These are phyloP conservation scores for Leptodirus hochenwartii DNA, from an alignment of 2,888 invertebrate genomes.

Conservation along the genomic window DNA sequence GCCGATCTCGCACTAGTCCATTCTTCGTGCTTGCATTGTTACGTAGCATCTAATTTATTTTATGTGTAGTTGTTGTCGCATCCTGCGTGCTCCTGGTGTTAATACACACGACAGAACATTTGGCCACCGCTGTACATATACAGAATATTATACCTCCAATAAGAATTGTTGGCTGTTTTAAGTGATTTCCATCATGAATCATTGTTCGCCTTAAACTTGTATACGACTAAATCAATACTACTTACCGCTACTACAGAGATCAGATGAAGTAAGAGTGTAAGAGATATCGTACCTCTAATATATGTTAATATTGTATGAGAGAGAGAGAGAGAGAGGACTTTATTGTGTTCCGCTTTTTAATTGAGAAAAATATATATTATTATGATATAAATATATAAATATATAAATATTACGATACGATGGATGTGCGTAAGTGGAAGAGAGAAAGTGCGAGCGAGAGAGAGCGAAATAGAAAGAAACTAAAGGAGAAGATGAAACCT, in stretches of 20 bases:
- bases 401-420: conserved; percentile 20
- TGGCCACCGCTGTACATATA: conserved; percentile 16
- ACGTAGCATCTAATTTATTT: too few relatives aligned
- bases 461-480: background rate
- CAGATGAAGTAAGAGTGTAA: conserved; percentile 10
- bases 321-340: conserved; percentile 24
- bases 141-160: conserved; percentile 27
- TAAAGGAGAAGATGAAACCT: conserved; percentile 6
- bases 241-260: conserved; percentile 14
- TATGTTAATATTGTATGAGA: conserved; percentile 8
- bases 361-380: conserved; percentile 16
- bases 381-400: conserved; percentile 23
- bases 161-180: conserved; percentile 31
- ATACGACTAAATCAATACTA: conserved; percentile 34
- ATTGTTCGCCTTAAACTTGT: conserved; percentile 49
- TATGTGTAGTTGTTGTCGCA: too few relatives aligned
- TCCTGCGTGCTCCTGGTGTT: background rate
- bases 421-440: conserved; percentile 12
- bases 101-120: too few relatives aligned
- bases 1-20: too few relatives aligned
- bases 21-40: too few relatives aligned
- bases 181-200: conserved; percentile 31
- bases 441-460: background rate
- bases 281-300: conserved; percentile 28
- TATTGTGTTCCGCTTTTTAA: conserved; percentile 32